Base-by-base conservation (phyloP, 2,888 invertebrate species). In the Nasonovia ribisnigri region DNA sequence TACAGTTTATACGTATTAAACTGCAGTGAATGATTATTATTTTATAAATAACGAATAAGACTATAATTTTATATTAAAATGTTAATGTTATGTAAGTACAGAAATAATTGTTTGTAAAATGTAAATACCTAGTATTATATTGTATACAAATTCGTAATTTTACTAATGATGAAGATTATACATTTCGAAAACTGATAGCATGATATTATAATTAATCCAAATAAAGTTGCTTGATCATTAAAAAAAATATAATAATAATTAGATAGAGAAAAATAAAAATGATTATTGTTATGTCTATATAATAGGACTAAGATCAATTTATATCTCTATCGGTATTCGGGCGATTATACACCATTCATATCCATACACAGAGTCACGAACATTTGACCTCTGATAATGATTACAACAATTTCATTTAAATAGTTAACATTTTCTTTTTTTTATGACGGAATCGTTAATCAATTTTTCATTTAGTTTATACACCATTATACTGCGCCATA, bases 381-480 rank as follows among this genome's bases (percentile, higher is more conserved):
- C 89, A 57, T 89, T 89, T 89, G 89, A 89, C 89, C 89, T 54
- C 54, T 54, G 89, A 89, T 89, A 89, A 89, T 54, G 57, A 89
- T 89, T 57, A 16, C 57, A 89, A 89, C 57, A 57, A 57, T 57
- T 89, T 89, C 29, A 89, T 89, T 89, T 88, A 54, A 88, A 88
- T 88, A 42, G 57, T 88, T 88, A 57, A 88, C 77, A 77, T 29
- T 77, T 77, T 77, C 20, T 42, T 88, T 88, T 88, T 89, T 88
- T 89, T 57, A 89, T 89, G 57, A 89, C 42, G 42, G 89, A 57
- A 89, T 89, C 29, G 29, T 54, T 89, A 43, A 89, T 89, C 89
- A 26, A 57, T 89, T 89, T 89, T 57, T 43, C 54, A 42, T 89
- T 89, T 54, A 57, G 89, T 57, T 36, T 36, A 36, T 77, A 77